Evolutionary conservation across 2,113 vertebrate species (phyloP).

Genomic region (Poecilia latipinna): DNA sequence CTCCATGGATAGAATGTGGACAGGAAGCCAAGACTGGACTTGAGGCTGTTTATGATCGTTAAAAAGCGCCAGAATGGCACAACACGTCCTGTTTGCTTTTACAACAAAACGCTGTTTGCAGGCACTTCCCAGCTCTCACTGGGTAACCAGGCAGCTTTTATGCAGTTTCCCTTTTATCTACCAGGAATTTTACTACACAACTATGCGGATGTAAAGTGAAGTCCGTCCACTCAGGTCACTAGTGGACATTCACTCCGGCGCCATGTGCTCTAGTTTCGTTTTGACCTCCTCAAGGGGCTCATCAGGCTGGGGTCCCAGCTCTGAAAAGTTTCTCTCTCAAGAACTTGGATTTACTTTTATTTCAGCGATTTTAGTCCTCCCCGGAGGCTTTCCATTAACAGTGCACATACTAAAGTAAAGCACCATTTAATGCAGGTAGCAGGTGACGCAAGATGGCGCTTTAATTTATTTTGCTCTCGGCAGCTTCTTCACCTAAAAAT

Average conservation of each 20-base stretch:
- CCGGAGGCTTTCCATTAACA: background rate
- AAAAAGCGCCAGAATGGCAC: too few relatives aligned
- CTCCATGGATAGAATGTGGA: background rate
- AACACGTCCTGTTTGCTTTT: background rate
- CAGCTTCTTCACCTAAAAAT: too few relatives aligned
- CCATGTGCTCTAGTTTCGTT: background rate
- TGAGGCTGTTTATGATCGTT: background rate
- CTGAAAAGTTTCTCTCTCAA: background rate
- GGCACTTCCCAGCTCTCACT: slow-evolving; percentile 4
- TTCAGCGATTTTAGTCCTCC: background rate
- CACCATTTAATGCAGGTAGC: background rate
- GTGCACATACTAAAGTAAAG: background rate
- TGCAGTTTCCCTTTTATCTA: slow-evolving; percentile 15
- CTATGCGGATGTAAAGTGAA: background rate
- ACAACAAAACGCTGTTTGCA: slow-evolving; percentile 11
- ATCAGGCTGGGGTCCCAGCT: background rate
- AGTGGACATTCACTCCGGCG: background rate
- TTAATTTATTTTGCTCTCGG: too few relatives aligned
- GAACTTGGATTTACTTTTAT: background rate
- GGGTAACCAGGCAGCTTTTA: slow-evolving; percentile 25
- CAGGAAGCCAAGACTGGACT: background rate
- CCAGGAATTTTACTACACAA: slow-evolving; percentile 48
- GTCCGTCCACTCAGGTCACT: background rate
- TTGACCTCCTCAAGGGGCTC: background rate
- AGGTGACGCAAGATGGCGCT: background rate